phyloP scores from a whole-genome alignment of 2,888 invertebrate genomes.

The Torymus tubicola region DNA sequence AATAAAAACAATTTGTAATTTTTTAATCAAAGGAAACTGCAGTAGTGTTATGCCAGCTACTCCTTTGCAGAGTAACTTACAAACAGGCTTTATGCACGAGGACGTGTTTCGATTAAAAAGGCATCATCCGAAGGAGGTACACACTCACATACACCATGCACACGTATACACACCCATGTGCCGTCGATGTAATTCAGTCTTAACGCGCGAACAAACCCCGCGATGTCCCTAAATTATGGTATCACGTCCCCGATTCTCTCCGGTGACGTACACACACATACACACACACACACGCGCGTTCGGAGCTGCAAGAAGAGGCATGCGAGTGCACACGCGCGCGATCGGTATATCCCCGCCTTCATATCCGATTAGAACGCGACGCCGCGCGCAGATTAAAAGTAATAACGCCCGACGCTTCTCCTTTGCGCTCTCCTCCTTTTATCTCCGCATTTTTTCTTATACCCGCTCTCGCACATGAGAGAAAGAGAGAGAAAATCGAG shows the following conservation, averaged over 20 bases:
- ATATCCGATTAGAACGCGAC: slow-evolving; percentile 49
- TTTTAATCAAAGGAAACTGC: no score
- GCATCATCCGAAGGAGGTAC: no score
- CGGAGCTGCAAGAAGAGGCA: not conserved
- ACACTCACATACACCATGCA: not conserved
- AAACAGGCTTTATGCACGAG: slow-evolving; percentile 14
- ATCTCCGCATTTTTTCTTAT: not conserved
- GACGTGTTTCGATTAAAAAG: not conserved
- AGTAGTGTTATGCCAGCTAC: no score
- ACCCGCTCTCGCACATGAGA: no score
- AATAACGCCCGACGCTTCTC: slow-evolving; percentile 18
- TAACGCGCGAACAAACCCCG: slow-evolving; percentile 30
- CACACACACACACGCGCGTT: no score
- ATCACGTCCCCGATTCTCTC: not conserved
- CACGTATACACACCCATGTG: not conserved
- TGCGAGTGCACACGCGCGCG: not conserved
- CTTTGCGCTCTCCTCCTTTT: not conserved
- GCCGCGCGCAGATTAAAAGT: slow-evolving; percentile 45
- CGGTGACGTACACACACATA: not conserved
- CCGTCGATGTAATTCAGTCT: slow-evolving; percentile 24
- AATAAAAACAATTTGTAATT: no score
- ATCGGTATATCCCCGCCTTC: slow-evolving; percentile 40
- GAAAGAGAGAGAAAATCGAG: not conserved
- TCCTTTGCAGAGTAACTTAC: no score
- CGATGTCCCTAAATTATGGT: slow-evolving; percentile 34